Conservation (phyloP, 2,113 vertebrate species). For the Leuciscus idus region DNA sequence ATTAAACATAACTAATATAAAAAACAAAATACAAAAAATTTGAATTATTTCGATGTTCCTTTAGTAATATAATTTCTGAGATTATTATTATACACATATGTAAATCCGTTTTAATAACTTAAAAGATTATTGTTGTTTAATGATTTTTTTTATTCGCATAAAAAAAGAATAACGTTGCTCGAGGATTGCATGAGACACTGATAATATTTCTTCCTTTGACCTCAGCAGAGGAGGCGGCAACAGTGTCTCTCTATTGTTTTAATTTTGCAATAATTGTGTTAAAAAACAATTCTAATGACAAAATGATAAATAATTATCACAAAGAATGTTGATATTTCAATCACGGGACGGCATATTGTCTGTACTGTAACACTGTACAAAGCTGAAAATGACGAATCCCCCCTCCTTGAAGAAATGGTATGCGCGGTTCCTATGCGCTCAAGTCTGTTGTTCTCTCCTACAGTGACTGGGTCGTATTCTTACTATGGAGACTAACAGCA, state of each 20-base stretch:
- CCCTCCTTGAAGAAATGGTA: conserved; percentile 58
- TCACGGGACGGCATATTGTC: not conserved
- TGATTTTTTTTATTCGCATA: not conserved
- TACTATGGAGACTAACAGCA: conserved; percentile 61
- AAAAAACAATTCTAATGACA: not conserved
- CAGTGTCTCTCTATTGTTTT: not conserved
- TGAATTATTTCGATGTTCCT: not conserved
- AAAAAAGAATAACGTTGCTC: conserved; percentile 20
- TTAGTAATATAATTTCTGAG: not conserved
- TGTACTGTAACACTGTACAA: not conserved
- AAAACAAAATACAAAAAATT: not conserved
- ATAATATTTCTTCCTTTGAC: not conserved
- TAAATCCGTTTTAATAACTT: not conserved
- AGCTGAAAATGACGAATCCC: not conserved
- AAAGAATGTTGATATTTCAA: not conserved
- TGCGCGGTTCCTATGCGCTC: conserved; percentile 70
- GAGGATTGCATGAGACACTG: conserved; percentile 50
- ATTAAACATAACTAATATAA: not conserved
- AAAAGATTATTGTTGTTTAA: not conserved
- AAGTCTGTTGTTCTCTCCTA: conserved; percentile 51
- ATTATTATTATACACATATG: not conserved
- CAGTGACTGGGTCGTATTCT: conserved; percentile 37
- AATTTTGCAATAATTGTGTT: not conserved
- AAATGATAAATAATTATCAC: not conserved
- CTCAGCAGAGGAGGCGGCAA: not conserved